These are phyloP conservation scores for Trialeurodes vaporariorum DNA, from an alignment of 1,140 invertebrate genomes.

Conservation along the genomic window DNA sequence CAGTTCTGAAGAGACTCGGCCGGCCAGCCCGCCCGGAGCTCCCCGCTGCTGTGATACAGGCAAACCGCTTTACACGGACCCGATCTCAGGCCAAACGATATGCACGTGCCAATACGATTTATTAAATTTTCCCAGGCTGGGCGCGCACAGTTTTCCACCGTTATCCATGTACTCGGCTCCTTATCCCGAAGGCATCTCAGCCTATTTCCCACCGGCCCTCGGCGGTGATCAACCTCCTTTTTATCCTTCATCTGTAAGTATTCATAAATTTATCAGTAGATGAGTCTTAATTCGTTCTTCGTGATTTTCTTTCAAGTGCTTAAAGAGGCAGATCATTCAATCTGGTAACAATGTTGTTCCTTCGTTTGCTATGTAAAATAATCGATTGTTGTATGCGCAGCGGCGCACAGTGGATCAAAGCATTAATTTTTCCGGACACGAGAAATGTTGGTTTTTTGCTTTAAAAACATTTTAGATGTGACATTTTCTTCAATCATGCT, in stretches of 20 bases:
- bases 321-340: too few species aligned
- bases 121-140: slow-evolving; percentile 39
- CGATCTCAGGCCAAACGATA: slow-evolving; percentile 79
- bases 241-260: slow-evolving; percentile 66
- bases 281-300: too few species aligned
- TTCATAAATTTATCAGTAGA: too few species aligned
- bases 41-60: slow-evolving; percentile 81
- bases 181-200: slow-evolving; percentile 54
- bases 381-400: too few species aligned
- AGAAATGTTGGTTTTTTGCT: too few species aligned
- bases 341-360: too few species aligned
- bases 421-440: too few species aligned
- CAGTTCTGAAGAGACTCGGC: slow-evolving; percentile 23
- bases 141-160: slow-evolving; percentile 70
- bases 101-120: slow-evolving; percentile 73
- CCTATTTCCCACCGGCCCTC: slow-evolving; percentile 60
- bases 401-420: too few species aligned
- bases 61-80: slow-evolving; percentile 80
- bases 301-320: too few species aligned
- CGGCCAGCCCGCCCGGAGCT: slow-evolving; percentile 30
- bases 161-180: slow-evolving; percentile 56
- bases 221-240: slow-evolving; percentile 69
- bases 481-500: too few species aligned
- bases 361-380: too few species aligned
- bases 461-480: too few species aligned